Base-by-base conservation (phyloP, 2,113 vertebrate species). In the Ageneiosus marmoratus region DNA sequence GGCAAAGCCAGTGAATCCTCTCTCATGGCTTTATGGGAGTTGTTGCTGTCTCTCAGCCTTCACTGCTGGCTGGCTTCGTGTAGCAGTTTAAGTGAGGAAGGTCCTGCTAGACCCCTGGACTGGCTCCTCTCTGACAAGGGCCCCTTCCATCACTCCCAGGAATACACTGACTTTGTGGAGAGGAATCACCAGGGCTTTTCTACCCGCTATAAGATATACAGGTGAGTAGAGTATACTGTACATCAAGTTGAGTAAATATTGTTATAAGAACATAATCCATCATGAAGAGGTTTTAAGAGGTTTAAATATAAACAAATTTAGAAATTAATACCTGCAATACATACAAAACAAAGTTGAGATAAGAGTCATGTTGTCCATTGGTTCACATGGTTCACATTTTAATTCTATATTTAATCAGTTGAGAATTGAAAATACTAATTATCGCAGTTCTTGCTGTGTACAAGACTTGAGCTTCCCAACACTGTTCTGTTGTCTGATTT, bases 131-230 rank as follows among this genome's bases (percentile, higher is more conserved):
- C 97, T 82, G 98, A 99, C 92, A 98, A 99, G 93, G 98, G 98
- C 91, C 98, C 98, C 82, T 99, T 99, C 92, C 98, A 99, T 90
- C 97, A 97, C 92, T 97, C 97, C 85, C 96, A 96, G 86, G 97
- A 99, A 91, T 99, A 99, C 92, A 96, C 96, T 48, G 97, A 99
- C 93, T 99, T 99, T 90, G 95, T 99, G 94, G 97, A 99, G 91
- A 96, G 96, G 93, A 98, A 97, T 92, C 95, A 95, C 8, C 97
- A 98, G 91, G 97, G 98, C 92, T 99, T 99, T 94, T 97, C 96
- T 91, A 98, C 97, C 67, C 94, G 98, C 96, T 99, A 99, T 95
- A 99, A 99, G 94, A 99, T 99, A 88, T 99, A 99, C 94, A 97
- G 98, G 98, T 98, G 92, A 94, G 96, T 32, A 53, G 3, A 53